Base-by-base conservation (phyloP, 2,797 vertebrate species). In the Falco berigora region DNA sequence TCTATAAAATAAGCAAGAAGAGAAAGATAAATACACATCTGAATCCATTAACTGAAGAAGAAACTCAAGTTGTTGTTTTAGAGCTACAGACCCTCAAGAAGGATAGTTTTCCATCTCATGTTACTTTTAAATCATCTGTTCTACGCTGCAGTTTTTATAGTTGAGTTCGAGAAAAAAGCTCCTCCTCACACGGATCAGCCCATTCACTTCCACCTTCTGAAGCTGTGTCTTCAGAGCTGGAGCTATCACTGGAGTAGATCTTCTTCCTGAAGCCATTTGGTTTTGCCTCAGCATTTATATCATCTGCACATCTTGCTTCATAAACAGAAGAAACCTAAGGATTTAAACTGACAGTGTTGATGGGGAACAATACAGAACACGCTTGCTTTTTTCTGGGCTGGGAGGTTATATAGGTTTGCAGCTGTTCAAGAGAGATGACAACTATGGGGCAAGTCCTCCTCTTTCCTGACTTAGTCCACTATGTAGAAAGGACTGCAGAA, bases 241-340 rank as follows among this genome's bases (percentile, higher is more conserved):
- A 98, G 98, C 98, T 98, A 98, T 98, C 98, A 93, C 98, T 98
- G 97, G 98, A 98, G 97, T 96, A 98, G 83, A 97, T 96, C 96
- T 97, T 97, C 96, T 98, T 97, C 86, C 93, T 96, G 98, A 98
- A 97, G 97, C 98, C 95, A 86, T 96, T 98, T 93, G 98, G 93
- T 97, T 98, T 97, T 88, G 97, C 94, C 94, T 98, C 98, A 88
- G 98, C 95, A 62, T 92, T 98, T 97, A 97, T 98, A 97, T 97
- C 98, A 84, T 97, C 97, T 93, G 97, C 97, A 97, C 98, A 98
- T 97, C 98, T 98, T 91, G 98, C 98, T 97, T 99, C 98, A 99
- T 98, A 99, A 98, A 98, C 99, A 98, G 98, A 99, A 98, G 99
- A 99, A 98, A 98, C 99, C 99, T 99, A 96, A n/a, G 86, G 95